Base-by-base conservation (phyloP, 2,113 vertebrate genomes). In the Bubalus kerabau region DNA sequence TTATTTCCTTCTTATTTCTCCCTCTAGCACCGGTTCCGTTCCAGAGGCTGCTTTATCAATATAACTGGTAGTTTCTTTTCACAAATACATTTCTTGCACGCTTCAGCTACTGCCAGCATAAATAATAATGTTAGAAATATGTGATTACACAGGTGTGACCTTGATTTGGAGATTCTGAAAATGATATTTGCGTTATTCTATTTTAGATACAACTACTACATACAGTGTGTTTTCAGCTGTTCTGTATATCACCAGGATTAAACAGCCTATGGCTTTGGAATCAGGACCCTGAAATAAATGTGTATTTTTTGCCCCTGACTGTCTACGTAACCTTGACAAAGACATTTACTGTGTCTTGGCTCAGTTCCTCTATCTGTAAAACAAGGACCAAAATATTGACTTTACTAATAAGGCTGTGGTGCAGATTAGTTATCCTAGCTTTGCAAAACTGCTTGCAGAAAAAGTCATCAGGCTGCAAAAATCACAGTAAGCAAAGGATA, bases 371-470 rank as follows among this genome's bases (percentile, higher is more conserved):
- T 95, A 59, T 86, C 94, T 81, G 86, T 96, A 94, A 97, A 97
- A 97, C 89, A 95, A 89, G 95, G 81, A 98, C 95, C 80, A 97
- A 96, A 97, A 97, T 98, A 85, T 97, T 98, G 95, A 98, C 96
- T 98, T 97, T 97, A 80, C 78, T 97, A 97, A 96, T 96, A 97
- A 76, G 87, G 74, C 71, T 97, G 26, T 90, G 80, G 36, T 97
- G 91, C 96, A 97, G 98, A 97, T 98, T 98, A 98, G 97, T 98
- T 97, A 98, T 30, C 94, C 98, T 50, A 98, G 97, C 97, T 98
- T 97, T 98, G 82, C 26, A 90, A 97, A 71, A 97, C 59, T 93
- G 94, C 46, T 84, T 94, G 92, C 14, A 84, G 90, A 97, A 76
- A 76, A 36, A 92, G 87, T 81, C 80, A 78, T 57, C 71, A 93